Base-by-base conservation (phyloP, 2,888 invertebrate genomes). In the Catocala nupta region DNA sequence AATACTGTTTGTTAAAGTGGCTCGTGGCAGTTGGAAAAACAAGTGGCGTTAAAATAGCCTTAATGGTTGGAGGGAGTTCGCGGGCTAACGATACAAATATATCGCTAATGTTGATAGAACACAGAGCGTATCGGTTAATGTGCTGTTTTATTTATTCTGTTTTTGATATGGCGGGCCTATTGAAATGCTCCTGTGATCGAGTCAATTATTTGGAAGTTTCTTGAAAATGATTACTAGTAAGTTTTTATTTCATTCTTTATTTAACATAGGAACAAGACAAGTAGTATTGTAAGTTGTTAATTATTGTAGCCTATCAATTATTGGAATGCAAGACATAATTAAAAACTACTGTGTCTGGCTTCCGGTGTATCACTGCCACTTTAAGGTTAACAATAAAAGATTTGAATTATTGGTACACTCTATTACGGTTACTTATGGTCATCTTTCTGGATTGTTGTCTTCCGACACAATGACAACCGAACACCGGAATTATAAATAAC, bases 1-100 rank as follows among this genome's bases (percentile, higher is more conserved):
- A 89, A 89, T 85, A 88, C 81, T 81, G 81, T 80, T 82, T 79
- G 80, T 72, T 81, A 81, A 86, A 86, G 83, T 83, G 83, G 78
- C 81, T 82, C 77, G 73, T 76, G 80, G 80, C 81, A 75, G 73
- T 79, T 69, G 69, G 75, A 71, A 77, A 82, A 83, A 84, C 79
- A 83, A 80, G 76, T 77, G 75, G 73, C 71, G 75, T 71, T 75
- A 70, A 77, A 80, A 80, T 77, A 75, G 71, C 77, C 63, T 75
- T 82, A 81, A 81, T 78, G 84, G 80, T 66, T 69, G 58, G 70
- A 53, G 68, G 70, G 74, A 63, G 67, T 54, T 55, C 48, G 33
- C 48, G 53, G 39, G 51, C 62, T 57, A 63, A 57, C 62, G 71
- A 68, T 77, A 73, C 79, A 73, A 68, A 68, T 68, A 65, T 73